Evolutionary conservation across 2,888 invertebrate species (phyloP).

Genomic region (Drosophila quinaria): DNA sequence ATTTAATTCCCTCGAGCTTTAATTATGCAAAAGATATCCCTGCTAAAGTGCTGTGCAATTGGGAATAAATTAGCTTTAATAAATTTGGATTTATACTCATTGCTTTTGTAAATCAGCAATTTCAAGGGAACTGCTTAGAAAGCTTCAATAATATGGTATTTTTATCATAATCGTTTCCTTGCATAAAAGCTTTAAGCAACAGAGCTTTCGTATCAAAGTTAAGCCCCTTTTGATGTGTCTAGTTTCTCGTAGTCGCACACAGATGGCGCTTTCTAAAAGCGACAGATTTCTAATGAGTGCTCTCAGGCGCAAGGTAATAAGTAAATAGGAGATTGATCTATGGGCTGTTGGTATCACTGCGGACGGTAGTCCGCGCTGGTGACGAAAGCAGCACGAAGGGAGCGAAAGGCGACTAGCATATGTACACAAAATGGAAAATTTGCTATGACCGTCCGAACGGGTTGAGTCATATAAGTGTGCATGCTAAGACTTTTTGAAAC

Average conservation of each 20-base stretch:
- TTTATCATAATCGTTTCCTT: background rate
- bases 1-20: conserved; percentile 15
- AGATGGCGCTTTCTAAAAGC: conserved; percentile 30
- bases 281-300: background rate
- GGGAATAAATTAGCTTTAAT: conserved; percentile 16
- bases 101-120: background rate
- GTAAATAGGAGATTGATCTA: conserved; percentile 16
- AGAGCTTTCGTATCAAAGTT: conserved; percentile 1
- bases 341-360: conserved; percentile 3
- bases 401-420: too few relatives aligned
- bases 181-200: background rate
- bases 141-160: conserved; percentile 9
- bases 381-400: too few relatives aligned
- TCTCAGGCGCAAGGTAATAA: background rate
- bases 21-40: background rate
- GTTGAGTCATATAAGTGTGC: too few relatives aligned
- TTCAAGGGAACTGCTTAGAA: background rate
- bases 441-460: too few relatives aligned
- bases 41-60: background rate
- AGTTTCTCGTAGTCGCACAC: background rate
- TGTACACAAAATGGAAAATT: too few relatives aligned
- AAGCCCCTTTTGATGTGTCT: background rate
- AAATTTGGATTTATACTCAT: background rate
- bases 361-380: too few relatives aligned
- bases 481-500: too few relatives aligned